Base-by-base conservation (phyloP, 2,797 vertebrate genomes). In the Anisognathus igniventris region DNA sequence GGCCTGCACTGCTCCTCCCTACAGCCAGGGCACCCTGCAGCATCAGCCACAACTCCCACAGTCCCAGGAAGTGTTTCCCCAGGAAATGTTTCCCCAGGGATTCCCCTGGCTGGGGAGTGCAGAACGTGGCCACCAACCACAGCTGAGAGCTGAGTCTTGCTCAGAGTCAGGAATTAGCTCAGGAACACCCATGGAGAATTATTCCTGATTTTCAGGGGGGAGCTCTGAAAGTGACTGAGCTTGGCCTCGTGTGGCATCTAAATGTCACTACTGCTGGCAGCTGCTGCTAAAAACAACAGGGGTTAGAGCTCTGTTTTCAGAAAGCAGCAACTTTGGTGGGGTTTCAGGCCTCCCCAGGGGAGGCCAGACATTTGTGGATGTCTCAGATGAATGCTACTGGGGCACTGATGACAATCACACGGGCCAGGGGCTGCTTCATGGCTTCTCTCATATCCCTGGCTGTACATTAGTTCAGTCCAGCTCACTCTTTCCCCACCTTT, bases 111-210 rank as follows among this genome's bases (percentile, higher is more conserved):
- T 67, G 62, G 5, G 0, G 4, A 44, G 15, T 28, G 30, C 71
- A 47, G 48, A 74, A 20, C 14, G 7, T 10, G 2, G 20, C 30
- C 35, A 64, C 53, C 56, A 27, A 39, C n/a, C 57, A 25, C 1
- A 1, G n/a, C 66, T 14, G 56, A 79, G 48, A 64, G 30, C 13
- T 21, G 51, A 58, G 42, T 33, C 79, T 33, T 67, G 50, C 31
- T 57, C 51, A 0, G 1, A 37, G 30, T 4, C 1, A 1, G 27
- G 33, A 77, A 37, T 70, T 22, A 72, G 62, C 51, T 51, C 64
- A 51, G 57, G 51, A 66, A 33, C 0, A 1, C 35, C 23, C n/a
- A 35, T 0, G 5, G 21, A 2, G 12, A 73, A 25, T 66, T 88
- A 47, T 64, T 53, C 33, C 42, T 71, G 19, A 25, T 84, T 86